Evolutionary conservation across 2,797 vertebrate species (phyloP), one percentile per base, ranked within the genome.

Genomic region (Crocidura indochinensis): DNA sequence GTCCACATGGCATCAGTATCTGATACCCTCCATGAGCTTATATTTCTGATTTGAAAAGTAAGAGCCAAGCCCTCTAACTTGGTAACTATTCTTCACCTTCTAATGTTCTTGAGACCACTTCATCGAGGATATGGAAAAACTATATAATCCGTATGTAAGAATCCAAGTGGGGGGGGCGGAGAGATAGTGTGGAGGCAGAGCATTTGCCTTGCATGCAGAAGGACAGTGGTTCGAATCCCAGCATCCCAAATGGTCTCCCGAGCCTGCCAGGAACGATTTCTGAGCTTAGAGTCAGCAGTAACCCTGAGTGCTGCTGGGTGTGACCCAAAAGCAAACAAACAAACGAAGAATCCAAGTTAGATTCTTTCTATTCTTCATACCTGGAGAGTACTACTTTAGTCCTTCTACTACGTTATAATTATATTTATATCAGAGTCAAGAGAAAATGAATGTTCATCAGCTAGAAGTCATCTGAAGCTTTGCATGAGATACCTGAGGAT

Each of bases 401-500:
- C 14, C 53, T 14, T 19, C 53, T 56, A 19, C 17, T 56, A 56
- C 15, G 53, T 56, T 56, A 56, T 19, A 56, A 19, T 56, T 56
- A 8, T 51, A n/a, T 12, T 8, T 51, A 56, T 56, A 56, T 15
- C 12, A 19, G 53, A 4, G 17, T 19, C 7, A 19, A 14, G 11
- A 56, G 51, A 67, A 51, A 2, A 29, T 19, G 67, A 51, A 67
- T 89, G 10, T 75, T 27, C 27, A 9, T 14, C 60, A 49, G n/a
- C 38, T 22, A 47, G 20, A 26, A 15, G 20, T n/a, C n/a, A n/a
- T n/a, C n/a, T n/a, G n/a, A 84, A 75, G 29, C 78, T 91, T 72
- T 77, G 74, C 51, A 68, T 49, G 79, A 82, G 62, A 26, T 83
- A 4, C 49, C 77, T 82, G 68, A 38, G 65, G 87, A 51, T 74